A percentile compares a stretch with the other conserved stretches of the same genome.
Conservation (phyloP, 92 coral and sea anemone genomes). For the Heteractis magnifica region DNA sequence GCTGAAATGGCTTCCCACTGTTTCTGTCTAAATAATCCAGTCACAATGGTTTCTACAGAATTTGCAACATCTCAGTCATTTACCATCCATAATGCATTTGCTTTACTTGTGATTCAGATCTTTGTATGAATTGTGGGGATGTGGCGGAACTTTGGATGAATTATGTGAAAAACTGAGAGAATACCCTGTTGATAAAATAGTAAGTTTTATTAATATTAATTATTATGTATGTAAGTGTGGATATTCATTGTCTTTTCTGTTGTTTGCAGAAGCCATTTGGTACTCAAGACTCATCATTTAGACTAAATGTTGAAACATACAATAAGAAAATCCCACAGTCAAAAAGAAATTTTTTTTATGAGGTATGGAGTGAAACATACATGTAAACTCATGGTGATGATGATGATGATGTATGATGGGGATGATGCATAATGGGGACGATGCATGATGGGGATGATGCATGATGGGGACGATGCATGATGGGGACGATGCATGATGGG, state of each 20-base stretch:
- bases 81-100: too few species aligned
- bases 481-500: too few species aligned
- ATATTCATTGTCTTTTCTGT: neutral
- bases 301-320: slow-evolving; percentile 82
- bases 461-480: too few species aligned
- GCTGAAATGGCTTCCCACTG: neutral
- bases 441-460: too few species aligned
- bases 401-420: neutral
- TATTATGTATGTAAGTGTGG: neutral
- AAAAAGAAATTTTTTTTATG: slow-evolving; percentile 50
- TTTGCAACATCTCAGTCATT: too few species aligned
- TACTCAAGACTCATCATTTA: slow-evolving; percentile 57
- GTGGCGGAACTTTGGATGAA: slow-evolving; percentile 52
- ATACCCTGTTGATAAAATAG: slow-evolving; percentile 59
- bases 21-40: neutral
- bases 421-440: too few species aligned
- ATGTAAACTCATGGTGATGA: neutral
- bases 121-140: slow-evolving; percentile 77
- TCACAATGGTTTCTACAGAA: too few species aligned
- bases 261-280: slow-evolving; percentile 49
- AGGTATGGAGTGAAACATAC: slow-evolving; percentile 16
- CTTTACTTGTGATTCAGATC: slow-evolving; percentile 41
- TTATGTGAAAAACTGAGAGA: slow-evolving; percentile 50
- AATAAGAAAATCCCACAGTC: slow-evolving; percentile 76
- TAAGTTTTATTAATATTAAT: slow-evolving; percentile 2